Conservation (phyloP, 2,888 invertebrate species). For the Trachelus iudaicus region DNA sequence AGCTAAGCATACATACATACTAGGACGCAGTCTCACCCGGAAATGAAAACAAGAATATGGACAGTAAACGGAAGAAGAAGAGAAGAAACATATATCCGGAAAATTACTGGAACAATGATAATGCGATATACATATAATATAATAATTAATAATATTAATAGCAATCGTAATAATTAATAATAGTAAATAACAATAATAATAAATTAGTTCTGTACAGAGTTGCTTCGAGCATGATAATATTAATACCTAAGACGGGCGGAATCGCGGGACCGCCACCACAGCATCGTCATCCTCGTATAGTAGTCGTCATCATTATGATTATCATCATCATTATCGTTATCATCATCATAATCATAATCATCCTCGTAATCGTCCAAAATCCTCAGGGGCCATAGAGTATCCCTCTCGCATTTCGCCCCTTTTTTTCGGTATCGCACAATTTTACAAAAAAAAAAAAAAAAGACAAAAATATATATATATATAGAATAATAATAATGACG, state of each 20-base stretch:
- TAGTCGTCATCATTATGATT: constrained; percentile 7
- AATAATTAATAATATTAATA: constrained; percentile 44
- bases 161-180: constrained; percentile 49
- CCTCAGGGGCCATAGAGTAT: not conserved
- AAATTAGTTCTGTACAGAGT: constrained; percentile 66
- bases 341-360: not conserved
- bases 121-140: constrained; percentile 44
- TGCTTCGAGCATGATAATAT: constrained; percentile 59
- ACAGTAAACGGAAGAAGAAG: not conserved
- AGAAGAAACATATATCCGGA: constrained; percentile 14
- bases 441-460: not conserved
- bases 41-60: not conserved
- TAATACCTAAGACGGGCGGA: constrained; percentile 31
- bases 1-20: not conserved
- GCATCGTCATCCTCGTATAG: constrained; percentile 30
- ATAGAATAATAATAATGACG: constrained; percentile 2
- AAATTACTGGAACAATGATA: constrained; percentile 56
- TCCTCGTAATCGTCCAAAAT: not conserved
- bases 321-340: constrained; percentile 18
- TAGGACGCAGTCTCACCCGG: not conserved
- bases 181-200: constrained; percentile 64
- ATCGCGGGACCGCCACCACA: constrained; percentile 29
- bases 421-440: not conserved
- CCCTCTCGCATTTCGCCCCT: not conserved
- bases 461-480: constrained; percentile 11